phyloP scores from a whole-genome alignment of 2,113 vertebrate species.

The Charina bottae region DNA sequence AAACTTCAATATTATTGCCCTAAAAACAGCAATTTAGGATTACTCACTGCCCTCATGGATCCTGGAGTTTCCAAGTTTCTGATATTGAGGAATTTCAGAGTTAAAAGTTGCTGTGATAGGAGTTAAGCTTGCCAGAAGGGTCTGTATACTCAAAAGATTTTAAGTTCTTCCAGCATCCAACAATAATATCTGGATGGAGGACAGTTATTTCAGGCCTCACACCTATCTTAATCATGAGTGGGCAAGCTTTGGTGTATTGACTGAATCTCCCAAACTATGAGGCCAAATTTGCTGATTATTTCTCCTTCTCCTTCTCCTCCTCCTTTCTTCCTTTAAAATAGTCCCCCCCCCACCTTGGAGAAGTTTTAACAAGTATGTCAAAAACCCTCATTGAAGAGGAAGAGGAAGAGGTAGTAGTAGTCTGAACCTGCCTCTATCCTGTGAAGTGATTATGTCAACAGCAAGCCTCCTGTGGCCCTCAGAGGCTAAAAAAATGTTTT shows the following conservation, averaged over 20 bases:
- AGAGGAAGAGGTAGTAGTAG: background rate
- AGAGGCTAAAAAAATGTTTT: background rate
- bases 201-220: background rate
- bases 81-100: background rate
- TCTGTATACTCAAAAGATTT: background rate
- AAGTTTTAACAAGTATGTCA: too few species aligned
- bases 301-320: too few species aligned
- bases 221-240: background rate
- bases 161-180: background rate
- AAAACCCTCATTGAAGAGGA: background rate
- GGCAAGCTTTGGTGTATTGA: background rate
- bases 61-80: background rate
- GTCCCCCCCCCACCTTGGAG: background rate
- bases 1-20: background rate
- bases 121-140: background rate
- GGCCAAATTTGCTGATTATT: background rate
- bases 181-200: background rate
- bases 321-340: background rate
- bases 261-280: background rate
- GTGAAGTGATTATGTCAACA: background rate
- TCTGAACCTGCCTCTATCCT: background rate
- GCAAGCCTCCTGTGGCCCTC: background rate
- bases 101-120: background rate
- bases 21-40: background rate
- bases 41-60: background rate